Evolutionary conservation across 1,140 invertebrate species (phyloP), one percentile per base, ranked within the genome.

Genomic region (Magallana angulata): DNA sequence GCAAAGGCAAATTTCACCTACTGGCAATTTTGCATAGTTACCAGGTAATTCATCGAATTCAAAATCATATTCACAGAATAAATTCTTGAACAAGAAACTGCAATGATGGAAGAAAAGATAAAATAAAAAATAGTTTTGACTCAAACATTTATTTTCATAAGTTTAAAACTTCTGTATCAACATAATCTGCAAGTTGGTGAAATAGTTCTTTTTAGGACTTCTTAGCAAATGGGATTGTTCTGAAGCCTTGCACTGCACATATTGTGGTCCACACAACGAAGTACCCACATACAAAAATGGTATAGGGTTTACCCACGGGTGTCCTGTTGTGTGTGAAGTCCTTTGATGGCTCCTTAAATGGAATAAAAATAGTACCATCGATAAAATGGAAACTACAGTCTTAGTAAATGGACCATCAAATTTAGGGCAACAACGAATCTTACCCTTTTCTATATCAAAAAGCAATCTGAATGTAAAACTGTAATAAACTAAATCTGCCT

Each of bases 111-210:
- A 48, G 36, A 48, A 48, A 48, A 48, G 36, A 48, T 48, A 48
- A 2, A 48, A 48, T 3, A 48, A 48, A 48, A 48, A 48, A 4
- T 4, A 48, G 36, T 4, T 4, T 48, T 48, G 36, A 48, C 36
- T 76, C 68, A 76, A 64, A 76, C 24, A 36, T 76, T 76, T 76
- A 76, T 76, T 76, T 18, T 76, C 11, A 36, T 24, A 30, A 71
- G 7, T 36, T 76, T 24, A 76, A 18, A 76, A 76, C 24, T 12
- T 18, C 2, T 76, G 24, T 76, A 30, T 48, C 24, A 48, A 2
- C 30, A 12, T 76, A 30, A 30, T 76, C 18, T 30, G 36, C 24
- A 12, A 76, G 14, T 48, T 48, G 36, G 36, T 48, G 36, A 30
- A 36, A 76, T 30, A 30, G 24, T 36, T 36, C 68, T 76, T 11